Base-by-base conservation (phyloP, 2,888 invertebrate genomes). In the Caenorhabditis imperialis region DNA sequence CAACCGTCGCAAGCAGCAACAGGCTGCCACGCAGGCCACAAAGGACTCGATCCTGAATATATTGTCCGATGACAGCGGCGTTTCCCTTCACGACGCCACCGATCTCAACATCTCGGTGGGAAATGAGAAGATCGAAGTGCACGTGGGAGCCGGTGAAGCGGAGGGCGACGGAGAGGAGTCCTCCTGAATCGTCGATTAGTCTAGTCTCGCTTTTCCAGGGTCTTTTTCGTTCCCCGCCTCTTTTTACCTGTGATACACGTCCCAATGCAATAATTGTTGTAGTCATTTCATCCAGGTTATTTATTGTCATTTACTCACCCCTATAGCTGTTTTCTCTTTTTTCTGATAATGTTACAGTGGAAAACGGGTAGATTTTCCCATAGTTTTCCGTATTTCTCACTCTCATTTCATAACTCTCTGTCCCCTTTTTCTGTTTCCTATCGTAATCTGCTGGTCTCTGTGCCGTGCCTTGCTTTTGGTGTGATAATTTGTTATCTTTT, bases 391-490 rank as follows among this genome's bases (percentile, higher is more conserved):
- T 12, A 37, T n/a, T n/a, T n/a, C n/a, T n/a, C n/a, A n/a, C n/a
- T n/a, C n/a, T n/a, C n/a, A n/a, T n/a, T n/a, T n/a, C n/a, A n/a
- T n/a, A n/a, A n/a, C n/a, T n/a, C n/a, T n/a, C n/a, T n/a, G n/a
- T n/a, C n/a, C n/a, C n/a, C n/a, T 54, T 69, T 37, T 45, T 27
- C 27, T 38, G 30, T 18, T 18, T 22, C 38, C 23, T 51, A 18
- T 44, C 44, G 44, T 69, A 69, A 51, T 44, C 51, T 30, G 70
- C 55, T 55, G 55, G 54, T 61, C 54, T 60, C 61, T 61, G 61
- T 30, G 69, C 69, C 69, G 71, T 72, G 71, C 71, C 71, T 72
- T 72, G 58, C 60, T 65, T 57, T 54, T 44, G 58, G 58, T 72
- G 72, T 72, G 72, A 72, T 72, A 72, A 33, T 27, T 45, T 50